These are phyloP conservation scores for Cephalopholis sonnerati DNA, from an alignment of 2,113 vertebrate genomes.

Conservation along the genomic window DNA sequence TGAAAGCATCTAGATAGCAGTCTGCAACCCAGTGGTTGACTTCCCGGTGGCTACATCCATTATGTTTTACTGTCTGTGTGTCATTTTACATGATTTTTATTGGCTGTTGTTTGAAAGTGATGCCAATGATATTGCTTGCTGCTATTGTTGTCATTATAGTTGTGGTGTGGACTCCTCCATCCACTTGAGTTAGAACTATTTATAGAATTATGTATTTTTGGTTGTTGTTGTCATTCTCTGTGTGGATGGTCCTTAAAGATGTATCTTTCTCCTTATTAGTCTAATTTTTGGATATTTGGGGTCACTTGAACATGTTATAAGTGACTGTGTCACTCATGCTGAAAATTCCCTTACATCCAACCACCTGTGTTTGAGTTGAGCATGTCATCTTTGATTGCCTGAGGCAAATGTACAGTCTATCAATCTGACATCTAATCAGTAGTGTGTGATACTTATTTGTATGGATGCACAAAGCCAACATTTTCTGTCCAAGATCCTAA, in stretches of 20 bases:
- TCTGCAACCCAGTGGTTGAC: no score
- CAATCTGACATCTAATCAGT: neutral
- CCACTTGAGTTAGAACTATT: no score
- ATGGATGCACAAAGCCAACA: neutral
- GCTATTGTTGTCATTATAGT: no score
- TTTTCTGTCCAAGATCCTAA: neutral
- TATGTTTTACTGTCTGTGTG: no score
- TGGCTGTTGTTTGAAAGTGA: no score
- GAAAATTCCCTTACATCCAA: neutral
- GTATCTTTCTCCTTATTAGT: neutral
- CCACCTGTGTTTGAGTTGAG: neutral
- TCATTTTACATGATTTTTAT: no score
- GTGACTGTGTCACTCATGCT: neutral
- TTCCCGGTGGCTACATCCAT: no score
- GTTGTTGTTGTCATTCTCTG: no score
- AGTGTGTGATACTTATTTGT: neutral
- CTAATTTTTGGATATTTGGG: neutral
- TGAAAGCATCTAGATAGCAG: no score
- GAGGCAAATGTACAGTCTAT: neutral
- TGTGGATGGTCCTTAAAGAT: neutral
- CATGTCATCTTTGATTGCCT: conserved; percentile 1
- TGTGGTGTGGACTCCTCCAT: no score
- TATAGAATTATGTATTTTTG: no score
- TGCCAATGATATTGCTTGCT: no score
- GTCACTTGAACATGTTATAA: conserved; percentile 2